Conservation (phyloP, 2,888 invertebrate species). For the Venusia cambrica region DNA sequence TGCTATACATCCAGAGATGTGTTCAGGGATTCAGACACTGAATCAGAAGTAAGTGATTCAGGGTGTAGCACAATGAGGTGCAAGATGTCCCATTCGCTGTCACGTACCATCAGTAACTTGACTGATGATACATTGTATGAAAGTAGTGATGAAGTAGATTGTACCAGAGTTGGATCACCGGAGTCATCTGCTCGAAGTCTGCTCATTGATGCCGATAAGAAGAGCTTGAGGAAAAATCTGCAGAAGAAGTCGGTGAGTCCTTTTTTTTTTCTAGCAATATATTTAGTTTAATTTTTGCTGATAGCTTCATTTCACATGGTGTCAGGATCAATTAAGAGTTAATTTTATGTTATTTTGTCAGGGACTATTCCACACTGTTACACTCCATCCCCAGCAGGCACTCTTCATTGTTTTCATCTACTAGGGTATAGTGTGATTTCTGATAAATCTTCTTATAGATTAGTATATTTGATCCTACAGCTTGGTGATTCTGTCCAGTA, state of each 20-base stretch:
- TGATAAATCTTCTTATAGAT: no score
- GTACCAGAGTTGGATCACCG: slow-evolving; percentile 33
- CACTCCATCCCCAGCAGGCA: no score
- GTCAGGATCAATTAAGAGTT: not conserved
- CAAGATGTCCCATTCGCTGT: slow-evolving; percentile 44
- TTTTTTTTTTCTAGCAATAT: not conserved
- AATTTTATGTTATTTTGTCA: no score
- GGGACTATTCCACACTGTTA: no score
- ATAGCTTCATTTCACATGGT: not conserved
- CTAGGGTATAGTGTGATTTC: no score
- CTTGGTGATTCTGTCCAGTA: no score
- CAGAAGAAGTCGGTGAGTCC: slow-evolving; percentile 59
- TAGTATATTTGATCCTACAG: no score
- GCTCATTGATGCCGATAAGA: slow-evolving; percentile 50
- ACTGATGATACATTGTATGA: slow-evolving; percentile 64
- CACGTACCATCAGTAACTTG: slow-evolving; percentile 60
- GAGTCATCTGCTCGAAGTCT: slow-evolving; percentile 43
- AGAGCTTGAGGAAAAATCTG: slow-evolving; percentile 39
- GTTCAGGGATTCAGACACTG: slow-evolving; percentile 44
- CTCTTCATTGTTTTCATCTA: no score
- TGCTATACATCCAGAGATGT: slow-evolving; percentile 68
- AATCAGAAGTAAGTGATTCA: slow-evolving; percentile 46
- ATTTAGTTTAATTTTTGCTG: no score
- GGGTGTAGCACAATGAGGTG: slow-evolving; percentile 44
- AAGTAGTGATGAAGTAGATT: slow-evolving; percentile 62